Conservation (phyloP, 2,797 vertebrate genomes). For the Gallinago stenura region DNA sequence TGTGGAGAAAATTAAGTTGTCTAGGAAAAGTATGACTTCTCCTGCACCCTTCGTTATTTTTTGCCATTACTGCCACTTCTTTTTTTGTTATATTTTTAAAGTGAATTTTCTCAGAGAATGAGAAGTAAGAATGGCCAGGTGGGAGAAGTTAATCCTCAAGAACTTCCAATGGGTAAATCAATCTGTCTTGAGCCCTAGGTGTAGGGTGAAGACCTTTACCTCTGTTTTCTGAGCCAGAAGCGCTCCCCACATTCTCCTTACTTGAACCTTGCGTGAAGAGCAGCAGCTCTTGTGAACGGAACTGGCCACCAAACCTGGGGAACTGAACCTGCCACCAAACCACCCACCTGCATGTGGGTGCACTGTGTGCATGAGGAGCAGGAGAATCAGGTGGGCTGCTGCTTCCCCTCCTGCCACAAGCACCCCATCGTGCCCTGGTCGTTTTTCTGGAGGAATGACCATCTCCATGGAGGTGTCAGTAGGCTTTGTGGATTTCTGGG, state of each 20-base stretch:
- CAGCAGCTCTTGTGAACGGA: not conserved
- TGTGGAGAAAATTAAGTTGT: not conserved
- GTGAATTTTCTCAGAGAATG: not conserved
- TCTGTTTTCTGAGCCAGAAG: not conserved
- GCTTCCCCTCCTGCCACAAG: not conserved
- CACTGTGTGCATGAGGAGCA: accelerated
- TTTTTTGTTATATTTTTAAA: not conserved
- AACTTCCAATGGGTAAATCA: not conserved
- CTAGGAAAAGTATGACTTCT: not conserved
- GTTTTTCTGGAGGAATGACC: not conserved
- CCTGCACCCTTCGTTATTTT: not conserved
- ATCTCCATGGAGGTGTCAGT: not conserved
- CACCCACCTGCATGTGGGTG: accelerated
- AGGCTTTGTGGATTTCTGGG: not conserved
- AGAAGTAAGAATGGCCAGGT: not conserved
- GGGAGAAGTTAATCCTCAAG: not conserved
- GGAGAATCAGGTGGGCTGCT: not conserved
- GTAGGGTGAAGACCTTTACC: not conserved
- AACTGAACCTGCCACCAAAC: not conserved
- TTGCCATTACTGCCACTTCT: not conserved
- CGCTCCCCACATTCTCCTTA: not conserved
- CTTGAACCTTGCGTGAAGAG: not conserved
- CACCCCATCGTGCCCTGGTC: too few relatives aligned
- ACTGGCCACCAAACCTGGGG: too few relatives aligned
- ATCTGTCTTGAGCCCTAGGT: not conserved